Base-by-base conservation (phyloP, 2,888 invertebrate genomes). In the Ornithoptera alexandrae region DNA sequence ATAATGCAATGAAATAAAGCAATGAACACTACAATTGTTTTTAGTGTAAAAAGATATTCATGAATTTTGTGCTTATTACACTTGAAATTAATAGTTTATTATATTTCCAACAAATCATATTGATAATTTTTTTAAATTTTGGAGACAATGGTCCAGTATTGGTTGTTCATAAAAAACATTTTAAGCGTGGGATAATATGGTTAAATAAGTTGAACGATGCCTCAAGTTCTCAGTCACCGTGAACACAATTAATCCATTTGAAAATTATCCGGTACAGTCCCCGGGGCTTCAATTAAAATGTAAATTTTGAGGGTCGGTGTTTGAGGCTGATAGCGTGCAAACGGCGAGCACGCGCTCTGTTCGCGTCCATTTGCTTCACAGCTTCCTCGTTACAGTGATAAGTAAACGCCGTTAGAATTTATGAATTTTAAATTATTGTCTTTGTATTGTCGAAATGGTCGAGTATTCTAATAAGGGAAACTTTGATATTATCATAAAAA, bases 271-370 rank as follows among this genome's bases (percentile, higher is more conserved):
- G 82, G 85, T 84, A 86, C 86, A 84, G 74, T 75, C 84, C 81
- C 82, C 71, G 71, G 73, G 85, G 86, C 80, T 81, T 81, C 85
- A 86, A 88, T 88, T 87, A 85, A 88, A 87, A 88, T 88, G 87
- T 84, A 86, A 88, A 88, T 88, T 82, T 78, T 74, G 79, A 76
- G 66, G 73, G 72, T 71, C 73, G 73, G 76, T 74, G 75, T 75
- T 73, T 73, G 74, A 69, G 71, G 74, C 74, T 73, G 74, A 75
- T 78, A 76, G 74, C 74, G 74, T 72, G 61, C 69, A 69, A 71
- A 71, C 73, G 73, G 67, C 69, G 72, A 73, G 73, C 74, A 73
- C 73, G 75, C 73, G 69, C 71, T 72, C 75, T 66, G 69, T 66
- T 72, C 76, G 70, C 46, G 72, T 65, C 69, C 67, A 74, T 74